Evolutionary conservation across 2,113 vertebrate species (phyloP).

Genomic region (Platanista minor): DNA sequence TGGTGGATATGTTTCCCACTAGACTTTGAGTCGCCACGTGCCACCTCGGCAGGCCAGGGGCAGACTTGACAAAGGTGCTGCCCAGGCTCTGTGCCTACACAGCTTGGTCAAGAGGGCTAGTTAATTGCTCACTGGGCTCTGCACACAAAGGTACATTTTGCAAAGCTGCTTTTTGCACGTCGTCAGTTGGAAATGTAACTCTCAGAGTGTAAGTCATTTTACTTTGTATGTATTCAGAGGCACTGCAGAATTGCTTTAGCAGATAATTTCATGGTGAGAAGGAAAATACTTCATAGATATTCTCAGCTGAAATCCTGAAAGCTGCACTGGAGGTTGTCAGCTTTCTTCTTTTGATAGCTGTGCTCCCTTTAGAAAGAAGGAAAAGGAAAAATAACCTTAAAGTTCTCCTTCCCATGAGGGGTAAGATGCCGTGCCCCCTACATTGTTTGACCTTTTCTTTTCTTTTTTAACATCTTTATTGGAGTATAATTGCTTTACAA

Average conservation of each 20-base stretch:
- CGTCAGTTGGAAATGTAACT: background rate
- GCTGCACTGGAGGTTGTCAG: background rate
- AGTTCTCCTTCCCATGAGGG: background rate
- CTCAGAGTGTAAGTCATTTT: background rate
- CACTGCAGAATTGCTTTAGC: constrained; percentile 16
- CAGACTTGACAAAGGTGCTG: background rate
- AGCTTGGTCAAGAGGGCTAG: background rate
- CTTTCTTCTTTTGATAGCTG: background rate
- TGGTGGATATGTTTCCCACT: background rate
- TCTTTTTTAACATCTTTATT: no score
- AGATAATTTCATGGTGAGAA: constrained; percentile 44
- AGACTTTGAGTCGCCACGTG: background rate
- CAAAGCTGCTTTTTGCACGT: background rate
- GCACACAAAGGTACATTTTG: constrained; percentile 17
- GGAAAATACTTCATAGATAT: constrained; percentile 27
- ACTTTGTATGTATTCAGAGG: background rate
- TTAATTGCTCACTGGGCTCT: background rate
- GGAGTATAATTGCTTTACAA: no score
- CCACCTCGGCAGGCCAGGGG: background rate
- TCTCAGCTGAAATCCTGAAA: constrained; percentile 9
- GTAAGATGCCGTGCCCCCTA: background rate
- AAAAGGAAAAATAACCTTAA: background rate
- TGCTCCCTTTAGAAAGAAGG: background rate
- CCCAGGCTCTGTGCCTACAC: background rate
- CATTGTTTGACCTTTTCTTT: background rate